Conservation (phyloP, 2,888 invertebrate genomes). For the Cordilura impudica region DNA sequence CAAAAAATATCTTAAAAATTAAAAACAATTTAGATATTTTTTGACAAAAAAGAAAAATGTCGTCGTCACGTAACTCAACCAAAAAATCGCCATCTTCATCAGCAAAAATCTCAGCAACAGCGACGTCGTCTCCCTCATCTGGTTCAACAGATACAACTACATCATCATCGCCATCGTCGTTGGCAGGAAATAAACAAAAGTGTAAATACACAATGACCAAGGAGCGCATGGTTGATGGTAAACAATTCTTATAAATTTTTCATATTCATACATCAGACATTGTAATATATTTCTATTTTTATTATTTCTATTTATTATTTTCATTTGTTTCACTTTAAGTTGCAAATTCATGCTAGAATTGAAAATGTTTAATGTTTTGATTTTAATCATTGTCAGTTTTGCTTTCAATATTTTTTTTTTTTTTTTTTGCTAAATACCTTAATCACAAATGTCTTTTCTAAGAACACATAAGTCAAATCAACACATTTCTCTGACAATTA, state of each 20-base stretch:
- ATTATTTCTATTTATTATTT: background rate
- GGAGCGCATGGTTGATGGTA: constrained; percentile 75
- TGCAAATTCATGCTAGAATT: background rate
- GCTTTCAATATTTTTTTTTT: background rate
- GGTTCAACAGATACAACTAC: constrained; percentile 60
- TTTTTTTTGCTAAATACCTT: background rate
- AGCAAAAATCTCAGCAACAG: no score
- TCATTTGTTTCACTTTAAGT: background rate
- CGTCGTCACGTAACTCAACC: constrained; percentile 69
- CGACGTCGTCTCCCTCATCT: constrained; percentile 63
- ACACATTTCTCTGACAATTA: no score
- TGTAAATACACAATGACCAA: constrained; percentile 74
- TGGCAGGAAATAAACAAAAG: constrained; percentile 71
- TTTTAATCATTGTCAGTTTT: constrained; percentile 15
- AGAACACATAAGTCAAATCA: constrained; percentile 16
- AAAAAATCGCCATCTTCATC: constrained; percentile 68
- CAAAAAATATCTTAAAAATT: constrained; percentile 34
- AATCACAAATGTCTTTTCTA: constrained; percentile 4
- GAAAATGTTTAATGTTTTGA: background rate
- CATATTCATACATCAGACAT: background rate
- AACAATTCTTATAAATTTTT: constrained; percentile 27
- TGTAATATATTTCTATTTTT: background rate
- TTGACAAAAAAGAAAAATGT: no score
- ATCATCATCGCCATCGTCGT: constrained; percentile 60
- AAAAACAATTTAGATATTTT: constrained; percentile 37